Evolutionary conservation across 2,888 invertebrate genomes (phyloP).

Genomic region (Stenodera caucasica): DNA sequence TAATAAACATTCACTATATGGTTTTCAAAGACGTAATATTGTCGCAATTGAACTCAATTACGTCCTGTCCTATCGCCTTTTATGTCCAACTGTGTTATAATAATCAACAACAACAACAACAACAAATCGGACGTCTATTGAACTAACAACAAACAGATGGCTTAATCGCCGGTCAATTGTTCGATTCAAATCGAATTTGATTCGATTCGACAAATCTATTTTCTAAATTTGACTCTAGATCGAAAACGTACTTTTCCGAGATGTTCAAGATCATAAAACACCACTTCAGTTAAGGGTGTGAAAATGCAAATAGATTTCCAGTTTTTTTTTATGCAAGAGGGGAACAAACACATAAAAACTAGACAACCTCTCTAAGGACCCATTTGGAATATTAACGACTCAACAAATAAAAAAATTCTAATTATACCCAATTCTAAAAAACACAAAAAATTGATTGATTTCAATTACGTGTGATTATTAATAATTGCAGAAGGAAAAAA

Average conservation of each 20-base stretch:
- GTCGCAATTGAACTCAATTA: conserved; percentile 34
- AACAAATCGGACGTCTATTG: neutral
- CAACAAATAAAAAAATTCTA: neutral
- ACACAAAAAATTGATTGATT: neutral
- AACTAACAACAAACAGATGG: neutral
- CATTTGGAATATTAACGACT: neutral
- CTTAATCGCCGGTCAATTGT: neutral
- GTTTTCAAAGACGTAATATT: conserved; percentile 18
- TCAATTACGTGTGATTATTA: too few species aligned
- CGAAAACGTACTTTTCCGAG: neutral
- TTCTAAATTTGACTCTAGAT: too few species aligned
- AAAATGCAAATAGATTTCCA: conserved; percentile 6
- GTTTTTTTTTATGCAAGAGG: neutral
- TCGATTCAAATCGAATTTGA: neutral
- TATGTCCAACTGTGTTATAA: conserved; percentile 17
- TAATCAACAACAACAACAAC: conserved; percentile 2
- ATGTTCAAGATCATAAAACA: neutral
- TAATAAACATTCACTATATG: conserved; percentile 3
- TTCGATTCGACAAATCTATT: neutral
- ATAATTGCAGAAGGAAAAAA: too few species aligned
- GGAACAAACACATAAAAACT: neutral
- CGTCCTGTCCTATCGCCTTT: conserved; percentile 27
- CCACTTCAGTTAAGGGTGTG: conserved; percentile 1
- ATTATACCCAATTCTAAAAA: neutral
- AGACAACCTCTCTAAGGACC: neutral